Percentiles rank a stretch among this genome's conserved stretches.
phyloP scores from a whole-genome alignment of 2,797 vertebrate genomes.

The Peromyscus aztecus region DNA sequence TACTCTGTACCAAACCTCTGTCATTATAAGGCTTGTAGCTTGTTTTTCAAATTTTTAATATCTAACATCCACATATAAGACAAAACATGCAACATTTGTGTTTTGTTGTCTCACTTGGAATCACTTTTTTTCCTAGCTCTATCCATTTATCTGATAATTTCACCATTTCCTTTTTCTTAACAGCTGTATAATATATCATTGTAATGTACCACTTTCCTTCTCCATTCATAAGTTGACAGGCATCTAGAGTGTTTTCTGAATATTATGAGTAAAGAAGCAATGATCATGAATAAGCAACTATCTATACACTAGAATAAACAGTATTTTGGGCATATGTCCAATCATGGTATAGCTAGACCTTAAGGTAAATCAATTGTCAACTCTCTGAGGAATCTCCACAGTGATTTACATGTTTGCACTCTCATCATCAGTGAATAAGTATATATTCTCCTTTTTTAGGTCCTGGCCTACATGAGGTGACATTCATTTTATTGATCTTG shows the following conservation, averaged over 20 bases:
- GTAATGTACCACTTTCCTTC: not conserved
- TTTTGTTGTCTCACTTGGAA: not conserved
- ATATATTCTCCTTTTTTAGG: not conserved
- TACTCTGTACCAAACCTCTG: not conserved
- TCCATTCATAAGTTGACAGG: not conserved
- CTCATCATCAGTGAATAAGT: too few relatives aligned
- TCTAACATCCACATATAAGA: not conserved
- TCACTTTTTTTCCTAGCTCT: not conserved
- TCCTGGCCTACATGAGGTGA: not conserved
- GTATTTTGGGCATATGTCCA: not conserved
- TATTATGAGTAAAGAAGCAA: not conserved
- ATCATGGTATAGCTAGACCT: not conserved
- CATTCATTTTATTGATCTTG: not conserved
- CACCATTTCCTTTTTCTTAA: not conserved
- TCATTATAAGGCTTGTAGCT: not conserved
- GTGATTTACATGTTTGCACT: not conserved
- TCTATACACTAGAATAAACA: not conserved
- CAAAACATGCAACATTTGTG: not conserved
- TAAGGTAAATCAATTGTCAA: not conserved
- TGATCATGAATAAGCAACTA: not conserved
- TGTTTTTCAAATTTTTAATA: not conserved
- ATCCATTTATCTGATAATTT: not conserved
- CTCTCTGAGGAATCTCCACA: not conserved
- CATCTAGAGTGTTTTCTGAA: not conserved
- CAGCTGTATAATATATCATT: not conserved